Evolutionary conservation across 1,140 invertebrate species (phyloP).

Genomic region (Aplysia californica): DNA sequence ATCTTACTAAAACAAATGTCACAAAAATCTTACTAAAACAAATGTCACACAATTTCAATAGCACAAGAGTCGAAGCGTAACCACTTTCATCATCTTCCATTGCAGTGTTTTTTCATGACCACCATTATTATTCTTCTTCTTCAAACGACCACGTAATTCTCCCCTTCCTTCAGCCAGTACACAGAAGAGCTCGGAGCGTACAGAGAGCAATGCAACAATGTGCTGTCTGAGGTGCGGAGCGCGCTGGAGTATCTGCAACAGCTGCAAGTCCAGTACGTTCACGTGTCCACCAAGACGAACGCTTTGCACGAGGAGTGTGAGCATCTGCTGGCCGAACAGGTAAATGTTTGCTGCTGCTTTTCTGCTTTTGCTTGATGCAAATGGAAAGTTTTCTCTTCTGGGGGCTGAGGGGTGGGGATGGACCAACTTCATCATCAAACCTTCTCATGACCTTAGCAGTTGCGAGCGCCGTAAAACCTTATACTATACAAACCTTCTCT

Average conservation of each 20-base stretch:
- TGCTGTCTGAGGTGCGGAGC: conserved; percentile 78
- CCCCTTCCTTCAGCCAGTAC: conserved; percentile 69
- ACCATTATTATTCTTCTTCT: not conserved
- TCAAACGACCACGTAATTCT: not conserved
- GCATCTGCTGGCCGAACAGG: conserved; percentile 87
- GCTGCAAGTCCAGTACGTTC: conserved; percentile 81
- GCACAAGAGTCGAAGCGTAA: no score
- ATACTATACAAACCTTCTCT: no score
- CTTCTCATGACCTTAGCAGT: no score
- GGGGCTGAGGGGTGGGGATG: no score
- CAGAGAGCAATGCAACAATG: conserved; percentile 77
- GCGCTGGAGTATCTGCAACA: conserved; percentile 79
- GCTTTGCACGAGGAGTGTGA: conserved; percentile 90
- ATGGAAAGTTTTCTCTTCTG: no score
- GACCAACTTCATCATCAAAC: no score
- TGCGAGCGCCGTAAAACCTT: no score
- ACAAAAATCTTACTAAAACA: no score
- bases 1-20: no score
- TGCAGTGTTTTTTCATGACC: not conserved
- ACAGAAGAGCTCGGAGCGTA: conserved; percentile 78
- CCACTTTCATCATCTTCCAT: no score
- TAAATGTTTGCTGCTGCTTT: conserved; percentile 47
- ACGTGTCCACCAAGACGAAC: conserved; percentile 90
- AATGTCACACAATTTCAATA: no score
- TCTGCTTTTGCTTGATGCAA: no score